Percentiles rank a stretch among this genome's conserved stretches.
Conservation (phyloP, 2,113 vertebrate species). For the Varanus salvator region DNA sequence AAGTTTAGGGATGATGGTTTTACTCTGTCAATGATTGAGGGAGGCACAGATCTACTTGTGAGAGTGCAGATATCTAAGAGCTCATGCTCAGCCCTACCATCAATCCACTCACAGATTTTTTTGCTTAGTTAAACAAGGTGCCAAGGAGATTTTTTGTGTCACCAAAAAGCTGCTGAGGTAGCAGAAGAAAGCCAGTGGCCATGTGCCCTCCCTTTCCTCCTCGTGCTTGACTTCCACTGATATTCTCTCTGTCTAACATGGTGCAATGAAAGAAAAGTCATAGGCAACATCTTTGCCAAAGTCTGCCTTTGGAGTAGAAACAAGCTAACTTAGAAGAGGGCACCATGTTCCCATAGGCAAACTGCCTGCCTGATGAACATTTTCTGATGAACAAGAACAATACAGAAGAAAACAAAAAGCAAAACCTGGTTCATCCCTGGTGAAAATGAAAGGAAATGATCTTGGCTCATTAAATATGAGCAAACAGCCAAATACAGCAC, state of each 20-base stretch:
- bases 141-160: neutral
- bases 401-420: neutral
- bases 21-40: neutral
- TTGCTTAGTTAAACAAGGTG: neutral
- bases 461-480: constrained; percentile 8
- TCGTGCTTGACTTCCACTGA: neutral
- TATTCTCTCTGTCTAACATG: neutral
- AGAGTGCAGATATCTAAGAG: neutral
- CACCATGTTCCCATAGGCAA: neutral
- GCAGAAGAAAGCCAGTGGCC: neutral
- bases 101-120: neutral
- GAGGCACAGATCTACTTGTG: neutral
- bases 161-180: neutral
- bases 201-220: neutral
- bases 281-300: neutral
- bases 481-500: neutral
- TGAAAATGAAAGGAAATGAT: neutral
- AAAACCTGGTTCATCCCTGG: neutral
- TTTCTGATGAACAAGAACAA: neutral
- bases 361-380: neutral
- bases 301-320: neutral
- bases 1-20: neutral
- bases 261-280: neutral
- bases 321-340: neutral
- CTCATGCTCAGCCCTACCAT: neutral